Base-by-base conservation (phyloP, 1,140 invertebrate species). In the Orussus abietinus region DNA sequence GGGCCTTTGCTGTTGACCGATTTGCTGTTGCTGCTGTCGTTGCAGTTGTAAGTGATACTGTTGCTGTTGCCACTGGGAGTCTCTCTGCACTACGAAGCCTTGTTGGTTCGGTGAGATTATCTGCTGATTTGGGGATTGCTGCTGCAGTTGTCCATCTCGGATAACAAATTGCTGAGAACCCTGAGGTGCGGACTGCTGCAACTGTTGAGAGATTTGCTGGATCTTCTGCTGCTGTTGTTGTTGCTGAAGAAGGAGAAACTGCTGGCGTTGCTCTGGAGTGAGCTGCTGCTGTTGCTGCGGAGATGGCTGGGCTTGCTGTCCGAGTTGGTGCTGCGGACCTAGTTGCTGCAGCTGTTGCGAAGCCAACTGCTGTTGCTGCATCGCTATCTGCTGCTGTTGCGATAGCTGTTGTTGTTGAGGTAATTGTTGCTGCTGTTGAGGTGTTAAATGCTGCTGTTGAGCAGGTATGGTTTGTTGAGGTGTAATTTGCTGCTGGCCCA, bases 1-100 rank as follows among this genome's bases (percentile, higher is more conserved):
- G 3, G 70, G 62, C 42, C 70, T 65, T 33, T 68, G 57, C 19
- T 69, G n/a, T n/a, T n/a, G 62, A 2, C 63, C 62, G 14, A 69
- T 53, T 39, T 75, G 72, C 15, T 77, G 77, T 43, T 73, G 67
- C 39, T 69, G 66, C 11, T 72, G 75, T 34, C 72, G 74, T 65
- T 72, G 59, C 54, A 66, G 57, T 44, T 67, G 59, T 44, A 76
- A 44, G 15, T 68, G 68, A 26, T 70, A 64, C 17, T 65, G 58
- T 56, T 73, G 59, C 31, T 76, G 70, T 55, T 79, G 66, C 75
- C 72, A 55, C 78, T 86, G 72, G 75, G 87, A 55, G 78, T 73
- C 71, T 34, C 65, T 57, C 43, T 75, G 71, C 10, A 72, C 69
- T 6, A 75, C 69, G 32, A 75, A 75, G 32, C 69, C 62, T 46